Base-by-base conservation (phyloP, 2,888 invertebrate genomes). In the Spodoptera exigua region DNA sequence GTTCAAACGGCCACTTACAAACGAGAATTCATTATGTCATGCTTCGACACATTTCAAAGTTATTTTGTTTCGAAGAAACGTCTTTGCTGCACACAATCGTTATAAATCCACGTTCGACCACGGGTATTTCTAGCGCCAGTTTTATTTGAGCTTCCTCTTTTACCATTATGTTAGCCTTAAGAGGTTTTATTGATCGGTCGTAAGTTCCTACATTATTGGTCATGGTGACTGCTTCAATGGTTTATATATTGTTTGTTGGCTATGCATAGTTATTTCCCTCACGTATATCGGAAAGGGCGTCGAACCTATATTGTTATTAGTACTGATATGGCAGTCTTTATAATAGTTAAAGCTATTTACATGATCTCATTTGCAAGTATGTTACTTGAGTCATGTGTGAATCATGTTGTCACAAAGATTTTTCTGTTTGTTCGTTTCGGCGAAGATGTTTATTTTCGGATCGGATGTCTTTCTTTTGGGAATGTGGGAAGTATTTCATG, bases 231-330 rank as follows among this genome's bases (percentile, higher is more conserved):
- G 84, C 70, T 68, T 74, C 76, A 66, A 87, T 89, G 82, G 87
- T 79, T 87, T 86, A 87, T 89, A 89, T 89, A 87, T 86, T 81
- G 81, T 80, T 79, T 76, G 79, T 83, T 84, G 80, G 83, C 80
- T 83, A 81, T 83, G 87, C 85, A 85, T 86, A 88, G 84, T 85
- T 88, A 89, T 85, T 89, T 78, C 18, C 47, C 68, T 68, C 76
- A 77, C 76, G 76, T 75, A 62, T 70, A 70, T 79, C 74, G 61
- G 61, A 73, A 68, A 77, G 81, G 77, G 69, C 74, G 61, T 68
- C 64, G 81, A 77, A 72, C 82, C 63, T 62, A 70, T 76, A 81
- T 82, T 83, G 80, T 84, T 79, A 76, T 75, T 78, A 73, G 71
- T 70, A 68, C 71, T 76, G 81, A 82, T 83, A 82, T 73, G 70